Evolutionary conservation across 2,797 vertebrate species (phyloP).

Genomic region (Pipistrellus pipistrellus): DNA sequence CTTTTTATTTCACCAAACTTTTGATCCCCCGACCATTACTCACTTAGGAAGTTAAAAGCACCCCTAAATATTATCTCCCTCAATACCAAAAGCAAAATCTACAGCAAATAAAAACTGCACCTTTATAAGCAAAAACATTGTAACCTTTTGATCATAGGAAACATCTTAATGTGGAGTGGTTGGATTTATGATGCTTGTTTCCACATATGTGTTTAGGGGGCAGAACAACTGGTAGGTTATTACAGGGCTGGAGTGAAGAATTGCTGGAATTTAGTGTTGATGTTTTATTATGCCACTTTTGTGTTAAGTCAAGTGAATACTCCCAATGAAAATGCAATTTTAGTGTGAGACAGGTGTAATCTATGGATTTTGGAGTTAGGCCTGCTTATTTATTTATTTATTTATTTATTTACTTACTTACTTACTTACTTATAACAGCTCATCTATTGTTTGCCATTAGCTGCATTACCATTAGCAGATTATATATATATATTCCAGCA

Average conservation of each 20-base stretch:
- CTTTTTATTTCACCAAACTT: conserved; percentile 30
- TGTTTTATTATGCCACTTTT: conserved; percentile 47
- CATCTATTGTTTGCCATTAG: background rate
- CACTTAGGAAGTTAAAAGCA: conserved; percentile 42
- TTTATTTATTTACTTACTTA: background rate
- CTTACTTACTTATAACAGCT: background rate
- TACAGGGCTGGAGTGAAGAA: conserved; percentile 21
- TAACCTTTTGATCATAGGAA: conserved; percentile 49
- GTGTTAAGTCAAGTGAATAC: conserved; percentile 27
- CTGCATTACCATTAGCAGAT: conserved; percentile 12
- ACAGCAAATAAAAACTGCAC: conserved; percentile 49
- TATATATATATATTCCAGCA: background rate
- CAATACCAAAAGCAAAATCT: conserved; percentile 38
- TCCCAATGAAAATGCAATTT: conserved; percentile 55
- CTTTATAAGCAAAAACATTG: conserved; percentile 42
- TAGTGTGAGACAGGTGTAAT: conserved; percentile 30
- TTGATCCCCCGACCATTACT: background rate
- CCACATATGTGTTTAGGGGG: conserved; percentile 3
- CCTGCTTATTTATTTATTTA: background rate
- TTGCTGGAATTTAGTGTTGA: conserved; percentile 40
- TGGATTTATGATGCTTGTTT: conserved; percentile 27
- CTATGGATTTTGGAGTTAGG: conserved; percentile 39
- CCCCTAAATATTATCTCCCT: background rate
- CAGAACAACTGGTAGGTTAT: conserved; percentile 28
- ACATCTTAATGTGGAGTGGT: conserved; percentile 25